Conservation (phyloP, 2,797 vertebrate species). For the Pterois miles region DNA sequence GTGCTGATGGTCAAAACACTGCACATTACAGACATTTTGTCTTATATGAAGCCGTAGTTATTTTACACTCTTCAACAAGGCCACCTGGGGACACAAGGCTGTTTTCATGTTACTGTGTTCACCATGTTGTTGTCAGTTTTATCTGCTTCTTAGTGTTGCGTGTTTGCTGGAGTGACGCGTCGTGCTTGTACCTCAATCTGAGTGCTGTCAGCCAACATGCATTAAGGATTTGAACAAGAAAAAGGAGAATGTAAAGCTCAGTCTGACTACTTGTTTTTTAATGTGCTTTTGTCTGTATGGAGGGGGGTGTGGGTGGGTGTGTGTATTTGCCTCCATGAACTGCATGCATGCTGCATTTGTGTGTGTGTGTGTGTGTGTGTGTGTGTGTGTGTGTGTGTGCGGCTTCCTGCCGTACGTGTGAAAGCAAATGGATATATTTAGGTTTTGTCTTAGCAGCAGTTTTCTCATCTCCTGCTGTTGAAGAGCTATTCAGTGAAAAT, state of each 20-base stretch:
- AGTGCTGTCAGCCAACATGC: not conserved
- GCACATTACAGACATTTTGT: not conserved
- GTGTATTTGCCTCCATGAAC: too few relatives aligned
- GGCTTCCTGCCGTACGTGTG: conserved; percentile 21
- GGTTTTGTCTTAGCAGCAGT: conserved; percentile 62
- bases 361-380: not conserved
- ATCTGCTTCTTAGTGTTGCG: not conserved
- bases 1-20: not conserved
- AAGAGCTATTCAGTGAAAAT: conserved; percentile 49
- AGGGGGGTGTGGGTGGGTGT: not conserved
- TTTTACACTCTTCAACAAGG: not conserved
- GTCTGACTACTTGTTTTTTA: conserved; percentile 52
- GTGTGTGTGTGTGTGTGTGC: not conserved
- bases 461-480: conserved; percentile 46
- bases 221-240: conserved; percentile 29
- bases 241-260: conserved; percentile 13
- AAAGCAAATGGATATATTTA: conserved; percentile 60
- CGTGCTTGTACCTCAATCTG: conserved; percentile 4
- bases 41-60: not conserved
- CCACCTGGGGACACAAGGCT: not conserved
- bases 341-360: too few relatives aligned
- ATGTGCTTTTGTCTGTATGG: conserved; percentile 17
- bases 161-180: too few relatives aligned
- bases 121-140: conserved; percentile 3
- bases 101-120: not conserved